These are phyloP conservation scores for Rhyacophila brunnea DNA, from an alignment of 1,140 invertebrate species.

Conservation along the genomic window DNA sequence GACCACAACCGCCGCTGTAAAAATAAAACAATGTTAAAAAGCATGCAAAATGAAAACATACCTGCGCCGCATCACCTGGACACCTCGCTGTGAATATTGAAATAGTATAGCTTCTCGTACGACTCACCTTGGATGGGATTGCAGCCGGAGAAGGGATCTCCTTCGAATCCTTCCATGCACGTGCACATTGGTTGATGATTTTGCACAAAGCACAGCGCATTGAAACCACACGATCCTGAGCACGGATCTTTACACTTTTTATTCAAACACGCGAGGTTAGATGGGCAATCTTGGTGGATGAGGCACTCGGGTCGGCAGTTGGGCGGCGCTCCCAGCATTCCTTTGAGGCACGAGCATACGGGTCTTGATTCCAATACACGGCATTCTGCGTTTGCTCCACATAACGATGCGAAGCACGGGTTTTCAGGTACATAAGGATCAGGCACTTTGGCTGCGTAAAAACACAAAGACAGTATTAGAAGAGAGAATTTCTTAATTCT, in stretches of 20 bases:
- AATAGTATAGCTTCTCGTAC: constrained; percentile 49
- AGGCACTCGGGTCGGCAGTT: constrained; percentile 75
- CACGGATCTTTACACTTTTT: constrained; percentile 79
- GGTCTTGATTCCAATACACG: constrained; percentile 65
- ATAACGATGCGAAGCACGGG: constrained; percentile 77
- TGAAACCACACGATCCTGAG: constrained; percentile 78
- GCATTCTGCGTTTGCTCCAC: constrained; percentile 79
- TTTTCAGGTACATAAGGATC: constrained; percentile 43
- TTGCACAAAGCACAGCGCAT: constrained; percentile 73
- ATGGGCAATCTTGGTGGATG: constrained; percentile 77
- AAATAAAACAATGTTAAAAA: not conserved
- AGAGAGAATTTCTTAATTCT: no score
- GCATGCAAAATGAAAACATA: constrained; percentile 12
- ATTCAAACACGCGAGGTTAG: constrained; percentile 72
- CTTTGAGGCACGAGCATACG: constrained; percentile 72
- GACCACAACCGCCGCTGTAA: constrained; percentile 40
- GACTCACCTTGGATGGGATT: constrained; percentile 64
- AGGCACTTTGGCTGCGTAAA: constrained; percentile 35
- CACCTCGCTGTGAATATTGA: constrained; percentile 36
- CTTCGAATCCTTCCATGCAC: constrained; percentile 72
- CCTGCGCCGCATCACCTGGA: constrained; percentile 1
- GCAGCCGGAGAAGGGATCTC: constrained; percentile 80
- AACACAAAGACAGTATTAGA: not conserved
- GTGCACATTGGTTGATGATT: constrained; percentile 77
- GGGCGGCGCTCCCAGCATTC: constrained; percentile 81